Evolutionary conservation across 1,140 invertebrate species (phyloP).

Genomic region (Campodea augens): DNA sequence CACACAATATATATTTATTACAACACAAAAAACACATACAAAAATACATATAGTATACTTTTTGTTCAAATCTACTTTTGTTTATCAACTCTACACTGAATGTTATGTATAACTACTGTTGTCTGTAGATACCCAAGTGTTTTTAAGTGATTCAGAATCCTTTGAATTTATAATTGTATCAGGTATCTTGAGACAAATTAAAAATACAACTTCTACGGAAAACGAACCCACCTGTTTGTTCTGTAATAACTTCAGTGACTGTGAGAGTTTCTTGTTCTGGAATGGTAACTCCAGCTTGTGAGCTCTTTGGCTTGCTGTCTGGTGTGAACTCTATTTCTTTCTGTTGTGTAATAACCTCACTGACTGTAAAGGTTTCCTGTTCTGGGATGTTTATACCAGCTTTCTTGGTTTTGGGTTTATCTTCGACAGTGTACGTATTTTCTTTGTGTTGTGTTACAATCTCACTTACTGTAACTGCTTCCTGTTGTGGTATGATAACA

Average conservation of each 20-base stretch:
- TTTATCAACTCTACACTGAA: too few relatives aligned
- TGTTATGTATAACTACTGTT: too few relatives aligned
- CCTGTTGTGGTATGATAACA: conserved; percentile 26
- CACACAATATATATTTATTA: too few relatives aligned
- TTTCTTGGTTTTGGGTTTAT: conserved; percentile 18
- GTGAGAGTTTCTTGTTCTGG: not conserved
- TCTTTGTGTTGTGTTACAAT: conserved; percentile 27
- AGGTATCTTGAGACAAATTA: too few relatives aligned
- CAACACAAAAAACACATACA: too few relatives aligned
- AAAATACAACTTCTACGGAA: too few relatives aligned
- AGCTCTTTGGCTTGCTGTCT: not conserved
- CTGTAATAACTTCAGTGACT: not conserved
- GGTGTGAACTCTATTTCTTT: not conserved
- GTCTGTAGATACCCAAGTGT: too few relatives aligned
- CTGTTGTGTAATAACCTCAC: not conserved
- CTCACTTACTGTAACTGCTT: conserved; percentile 33
- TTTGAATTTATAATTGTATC: too few relatives aligned
- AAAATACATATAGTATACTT: too few relatives aligned
- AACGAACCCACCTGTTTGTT: not conserved
- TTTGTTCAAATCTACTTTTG: too few relatives aligned
- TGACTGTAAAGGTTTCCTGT: not conserved
- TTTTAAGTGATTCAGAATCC: too few relatives aligned
- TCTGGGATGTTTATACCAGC: conserved; percentile 26
- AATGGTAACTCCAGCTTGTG: not conserved
- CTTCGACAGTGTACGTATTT: conserved; percentile 18